phyloP scores from a whole-genome alignment of 2,888 invertebrate genomes.

The Apamea epomidion region DNA sequence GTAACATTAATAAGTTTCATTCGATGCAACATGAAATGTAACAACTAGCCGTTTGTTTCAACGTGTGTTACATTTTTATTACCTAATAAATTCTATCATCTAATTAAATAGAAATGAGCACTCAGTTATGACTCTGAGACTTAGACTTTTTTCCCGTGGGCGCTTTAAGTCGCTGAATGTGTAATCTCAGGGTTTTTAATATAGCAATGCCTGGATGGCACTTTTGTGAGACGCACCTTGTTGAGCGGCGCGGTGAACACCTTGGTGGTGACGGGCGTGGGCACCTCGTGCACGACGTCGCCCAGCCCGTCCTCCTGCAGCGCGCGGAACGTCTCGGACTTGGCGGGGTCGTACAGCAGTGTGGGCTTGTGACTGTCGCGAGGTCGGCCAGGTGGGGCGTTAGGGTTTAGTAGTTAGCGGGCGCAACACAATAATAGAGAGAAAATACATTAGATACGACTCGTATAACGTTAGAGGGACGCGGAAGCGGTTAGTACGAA shows the following conservation, averaged over 20 bases:
- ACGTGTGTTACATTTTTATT: background rate
- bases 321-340: slow-evolving; percentile 96
- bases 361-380: slow-evolving; percentile 92
- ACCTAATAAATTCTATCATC: background rate
- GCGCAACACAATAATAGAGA: slow-evolving; percentile 85
- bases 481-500: slow-evolving; percentile 83
- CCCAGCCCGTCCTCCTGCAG: slow-evolving; percentile 94
- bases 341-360: slow-evolving; percentile 95
- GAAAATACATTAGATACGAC: slow-evolving; percentile 82
- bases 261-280: slow-evolving; percentile 93
- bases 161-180: background rate
- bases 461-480: slow-evolving; percentile 76
- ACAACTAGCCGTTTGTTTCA: background rate
- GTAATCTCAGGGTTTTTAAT: background rate
- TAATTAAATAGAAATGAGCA: background rate
- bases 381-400: slow-evolving; percentile 78
- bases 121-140: too few species aligned
- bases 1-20: background rate
- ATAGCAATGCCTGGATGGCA: slow-evolving; percentile 1
- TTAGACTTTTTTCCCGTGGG: background rate
- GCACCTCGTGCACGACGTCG: slow-evolving; percentile 92
- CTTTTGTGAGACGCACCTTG: slow-evolving; percentile 84
- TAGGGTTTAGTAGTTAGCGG: slow-evolving; percentile 89
- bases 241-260: slow-evolving; percentile 93
- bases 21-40: background rate